These are phyloP conservation scores for Ptychochromis oligacanthus DNA, from an alignment of 2,113 vertebrate species.

Conservation along the genomic window DNA sequence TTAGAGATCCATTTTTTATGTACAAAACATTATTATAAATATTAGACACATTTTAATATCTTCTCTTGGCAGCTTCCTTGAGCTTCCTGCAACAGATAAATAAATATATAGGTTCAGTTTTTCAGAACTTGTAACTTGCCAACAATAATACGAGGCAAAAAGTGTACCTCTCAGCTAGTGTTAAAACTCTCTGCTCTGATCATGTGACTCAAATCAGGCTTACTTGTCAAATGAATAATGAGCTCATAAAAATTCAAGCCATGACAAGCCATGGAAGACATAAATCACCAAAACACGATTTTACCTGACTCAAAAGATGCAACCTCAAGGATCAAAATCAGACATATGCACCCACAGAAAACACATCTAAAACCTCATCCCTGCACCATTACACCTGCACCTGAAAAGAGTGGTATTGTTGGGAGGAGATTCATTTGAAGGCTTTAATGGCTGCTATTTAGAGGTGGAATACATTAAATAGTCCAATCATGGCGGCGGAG, in stretches of 20 bases:
- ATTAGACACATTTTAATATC: background rate
- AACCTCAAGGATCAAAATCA: constrained; percentile 7
- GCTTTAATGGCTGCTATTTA: constrained; percentile 70
- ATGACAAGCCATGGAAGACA: constrained; percentile 18
- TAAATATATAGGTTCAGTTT: background rate
- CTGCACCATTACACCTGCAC: constrained; percentile 56
- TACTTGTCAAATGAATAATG: constrained; percentile 30
- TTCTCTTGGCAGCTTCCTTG: background rate
- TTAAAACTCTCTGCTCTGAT: constrained; percentile 14
- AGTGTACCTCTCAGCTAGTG: background rate
- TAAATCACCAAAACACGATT: constrained; percentile 31
- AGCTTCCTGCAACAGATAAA: background rate
- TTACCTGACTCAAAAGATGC: constrained; percentile 4
- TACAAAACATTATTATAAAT: background rate
- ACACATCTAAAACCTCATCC: background rate
- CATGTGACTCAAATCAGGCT: constrained; percentile 30
- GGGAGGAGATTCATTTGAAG: constrained; percentile 57
- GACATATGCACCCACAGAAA: background rate
- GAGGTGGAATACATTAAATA: constrained; percentile 68
- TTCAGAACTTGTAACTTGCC: background rate
- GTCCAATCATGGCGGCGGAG: constrained; percentile 62
- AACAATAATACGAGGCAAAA: background rate
- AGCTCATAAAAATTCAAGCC: constrained; percentile 34
- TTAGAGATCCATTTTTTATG: background rate
- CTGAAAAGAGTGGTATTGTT: constrained; percentile 60